These are phyloP conservation scores for Apeira syringaria DNA, from an alignment of 2,888 invertebrate genomes.

Conservation along the genomic window DNA sequence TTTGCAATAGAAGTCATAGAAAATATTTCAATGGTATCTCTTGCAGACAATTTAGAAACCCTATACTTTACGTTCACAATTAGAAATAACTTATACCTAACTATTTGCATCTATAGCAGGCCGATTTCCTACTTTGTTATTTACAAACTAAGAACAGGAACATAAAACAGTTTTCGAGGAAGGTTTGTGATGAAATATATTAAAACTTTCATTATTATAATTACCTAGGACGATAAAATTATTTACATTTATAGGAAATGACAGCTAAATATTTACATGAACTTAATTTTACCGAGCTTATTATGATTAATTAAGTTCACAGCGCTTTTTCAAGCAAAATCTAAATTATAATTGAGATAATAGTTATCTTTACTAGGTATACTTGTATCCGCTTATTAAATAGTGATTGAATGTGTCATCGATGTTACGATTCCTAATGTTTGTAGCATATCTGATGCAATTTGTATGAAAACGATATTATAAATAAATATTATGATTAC, in stretches of 20 bases:
- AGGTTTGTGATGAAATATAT: conserved; percentile 73
- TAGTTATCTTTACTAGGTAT: conserved; percentile 33
- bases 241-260: conserved; percentile 70
- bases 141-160: conserved; percentile 80
- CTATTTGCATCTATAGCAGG: conserved; percentile 44
- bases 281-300: conserved; percentile 66
- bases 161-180: conserved; percentile 80
- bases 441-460: conserved; percentile 39
- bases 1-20: conserved; percentile 63
- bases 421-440: conserved; percentile 4
- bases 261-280: conserved; percentile 63
- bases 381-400: conserved; percentile 47
- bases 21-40: conserved; percentile 63
- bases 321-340: conserved; percentile 68
- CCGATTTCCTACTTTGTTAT: conserved; percentile 66
- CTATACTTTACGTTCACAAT: conserved; percentile 50
- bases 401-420: conserved; percentile 32
- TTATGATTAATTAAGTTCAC: conserved; percentile 56
- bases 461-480: background rate
- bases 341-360: conserved; percentile 26
- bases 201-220: conserved; percentile 66
- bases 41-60: conserved; percentile 60
- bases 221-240: conserved; percentile 59
- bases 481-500: too few species aligned
- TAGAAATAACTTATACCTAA: conserved; percentile 43